Evolutionary conservation across 1,140 invertebrate species (phyloP), one percentile per base, ranked within the genome.

Genomic region (Drosophila varians): DNA sequence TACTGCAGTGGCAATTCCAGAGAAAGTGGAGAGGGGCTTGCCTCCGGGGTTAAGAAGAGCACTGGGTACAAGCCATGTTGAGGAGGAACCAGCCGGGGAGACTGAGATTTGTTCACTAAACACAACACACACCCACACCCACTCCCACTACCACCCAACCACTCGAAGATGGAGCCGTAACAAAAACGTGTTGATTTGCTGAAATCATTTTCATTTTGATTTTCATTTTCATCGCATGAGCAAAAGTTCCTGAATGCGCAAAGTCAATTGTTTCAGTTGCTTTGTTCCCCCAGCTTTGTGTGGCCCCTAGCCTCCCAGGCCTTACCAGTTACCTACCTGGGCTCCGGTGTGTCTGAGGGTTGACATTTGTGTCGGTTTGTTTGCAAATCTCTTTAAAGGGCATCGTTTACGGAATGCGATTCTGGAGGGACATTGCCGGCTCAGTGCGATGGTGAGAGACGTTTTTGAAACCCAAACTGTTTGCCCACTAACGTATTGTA

Each of bases 101-200:
- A 46, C 64, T 56, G 28, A 49, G 47, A 52, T 64, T 53, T 68
- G 58, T 68, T 28, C 36, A 25, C n/a, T n/a, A 36, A 48, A 31
- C 19, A 49, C 40, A 60, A n/a, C n/a, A n/a, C n/a, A n/a, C n/a
- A n/a, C n/a, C n/a, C n/a, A n/a, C n/a, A n/a, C n/a, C n/a, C 14
- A 62, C 46, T 7, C 34, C 9, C 34, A 36, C n/a, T n/a, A n/a
- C n/a, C n/a, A n/a, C 34, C 9, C 34, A 3, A 3, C 11, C 34
- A 36, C 14, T 18, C 12, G 4, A 4, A 12, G 21, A 42, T 47
- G 14, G 14, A 51, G 45, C 36, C 19, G 56, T 52, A 71, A 58
- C 52, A 77, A 65, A 76, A 73, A 73, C 68, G 74, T 78, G 75
- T 78, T 77, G 74, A 73, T 64, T 74, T 77, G 49, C 49, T 55